These are phyloP conservation scores for Oncopodura yosiiana DNA, from an alignment of 1,140 invertebrate species.

Conservation along the genomic window DNA sequence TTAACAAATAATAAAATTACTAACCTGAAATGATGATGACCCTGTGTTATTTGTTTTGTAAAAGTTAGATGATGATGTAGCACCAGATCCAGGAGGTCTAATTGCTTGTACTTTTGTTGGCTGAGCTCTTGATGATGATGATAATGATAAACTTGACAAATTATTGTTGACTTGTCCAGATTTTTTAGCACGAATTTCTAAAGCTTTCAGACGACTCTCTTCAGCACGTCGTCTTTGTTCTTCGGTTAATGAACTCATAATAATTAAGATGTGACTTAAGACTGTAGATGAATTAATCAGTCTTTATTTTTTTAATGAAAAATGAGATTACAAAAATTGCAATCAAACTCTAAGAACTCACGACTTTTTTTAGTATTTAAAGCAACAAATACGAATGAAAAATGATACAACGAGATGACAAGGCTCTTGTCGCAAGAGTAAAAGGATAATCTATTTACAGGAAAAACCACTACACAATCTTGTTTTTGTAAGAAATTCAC, in stretches of 20 bases:
- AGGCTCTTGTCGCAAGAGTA: too few relatives aligned
- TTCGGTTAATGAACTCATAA: conserved; percentile 38
- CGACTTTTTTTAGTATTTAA: too few relatives aligned
- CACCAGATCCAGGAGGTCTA: neutral
- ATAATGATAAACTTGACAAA: neutral
- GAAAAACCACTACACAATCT: too few relatives aligned
- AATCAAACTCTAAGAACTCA: too few relatives aligned
- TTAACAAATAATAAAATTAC: neutral
- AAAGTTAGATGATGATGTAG: neutral
- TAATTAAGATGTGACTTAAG: neutral
- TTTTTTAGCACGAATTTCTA: conserved; percentile 39
- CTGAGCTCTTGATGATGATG: neutral
- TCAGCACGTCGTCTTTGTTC: conserved; percentile 44
- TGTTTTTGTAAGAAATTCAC: too few relatives aligned
- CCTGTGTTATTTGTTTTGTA: neutral
- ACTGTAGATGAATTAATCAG: neutral
- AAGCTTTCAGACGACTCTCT: conserved; percentile 42
- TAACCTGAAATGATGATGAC: neutral
- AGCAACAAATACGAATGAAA: too few relatives aligned
- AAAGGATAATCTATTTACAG: too few relatives aligned
- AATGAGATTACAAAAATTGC: too few relatives aligned
- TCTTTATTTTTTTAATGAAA: too few relatives aligned
- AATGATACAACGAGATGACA: too few relatives aligned
- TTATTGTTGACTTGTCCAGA: neutral
- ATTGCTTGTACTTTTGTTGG: neutral